Evolutionary conservation across 2,888 invertebrate genomes (phyloP).

Genomic region (Parnassius glacialis): DNA sequence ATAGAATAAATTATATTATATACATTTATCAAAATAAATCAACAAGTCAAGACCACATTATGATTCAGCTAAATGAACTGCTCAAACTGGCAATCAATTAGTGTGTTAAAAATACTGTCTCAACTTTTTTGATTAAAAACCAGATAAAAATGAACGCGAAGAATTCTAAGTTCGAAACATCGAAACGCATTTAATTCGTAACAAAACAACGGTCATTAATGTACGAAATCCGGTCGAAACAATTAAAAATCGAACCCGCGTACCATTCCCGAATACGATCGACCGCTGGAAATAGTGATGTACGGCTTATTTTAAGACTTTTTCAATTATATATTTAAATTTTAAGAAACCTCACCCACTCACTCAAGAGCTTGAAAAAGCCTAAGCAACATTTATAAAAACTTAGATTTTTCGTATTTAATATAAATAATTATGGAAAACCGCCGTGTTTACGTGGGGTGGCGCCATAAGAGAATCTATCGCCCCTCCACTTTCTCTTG

Average conservation of each 20-base stretch:
- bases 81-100: slow-evolving; percentile 2
- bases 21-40: background rate
- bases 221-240: slow-evolving; percentile 61
- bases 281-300: slow-evolving; percentile 50
- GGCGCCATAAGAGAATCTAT: no score
- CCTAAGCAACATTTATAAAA: no score
- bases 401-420: no score
- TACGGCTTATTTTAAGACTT: background rate
- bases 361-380: no score
- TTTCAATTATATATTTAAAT: no score
- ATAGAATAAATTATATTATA: no score
- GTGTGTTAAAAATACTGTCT: slow-evolving; percentile 7
- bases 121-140: slow-evolving; percentile 8
- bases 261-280: slow-evolving; percentile 68
- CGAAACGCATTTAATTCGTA: slow-evolving; percentile 48
- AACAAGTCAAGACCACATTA: background rate
- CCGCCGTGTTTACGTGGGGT: no score
- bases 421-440: no score
- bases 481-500: no score
- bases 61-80: slow-evolving; percentile 11
- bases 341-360: no score
- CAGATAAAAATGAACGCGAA: slow-evolving; percentile 5
- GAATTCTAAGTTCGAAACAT: slow-evolving; percentile 40
- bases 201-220: slow-evolving; percentile 52
- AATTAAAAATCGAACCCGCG: slow-evolving; percentile 73